Evolutionary conservation across 1,140 invertebrate genomes (phyloP), one percentile per base, ranked within the genome.

Genomic region (Trichogramma pretiosum): DNA sequence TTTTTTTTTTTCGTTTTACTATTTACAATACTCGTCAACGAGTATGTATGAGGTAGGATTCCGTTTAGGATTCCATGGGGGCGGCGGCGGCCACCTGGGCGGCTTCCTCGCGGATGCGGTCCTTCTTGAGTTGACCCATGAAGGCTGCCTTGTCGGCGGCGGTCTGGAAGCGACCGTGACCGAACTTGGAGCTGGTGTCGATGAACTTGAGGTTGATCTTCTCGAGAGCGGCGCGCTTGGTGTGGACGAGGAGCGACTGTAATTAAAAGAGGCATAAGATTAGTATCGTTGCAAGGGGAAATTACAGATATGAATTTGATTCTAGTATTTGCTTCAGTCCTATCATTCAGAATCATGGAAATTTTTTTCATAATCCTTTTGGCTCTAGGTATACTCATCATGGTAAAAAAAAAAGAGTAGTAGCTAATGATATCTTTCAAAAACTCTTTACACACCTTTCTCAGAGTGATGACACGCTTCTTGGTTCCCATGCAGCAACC

Each of bases 121-220:
- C 89, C 70, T 95, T 95, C 76, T 96, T 96, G 67, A 94, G 83
- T 32, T 84, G 85, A 68, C 92, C 94, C 94, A 99, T 98, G 71
- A 99, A 99, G 35, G 87, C 85, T 61, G 83, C 81, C 77, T 99
- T 99, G 72, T 99, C 97, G 49, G 88, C 87, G 48, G 85, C 81
- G 38, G 97, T 99, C 74, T 99, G 97, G 95, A 99, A 99, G 62
- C 96, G 87, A 80, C 96, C 97, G 70, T 99, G 97, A 72, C 97
- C 97, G 68, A 98, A 98, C 76, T 99, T 99, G 68, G 94, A 98
- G 37, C 93, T 89, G 23, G 97, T 99, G 70, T 99, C 97, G 71
- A 99, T 99, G 74, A 98, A 99, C 73, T 99, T 99, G 13, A 99
- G 80, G 56, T 88, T 93, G 74, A 99, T 98, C 78, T 98, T 95